Conservation (phyloP, 2,113 vertebrate genomes). For the Caretta caretta region DNA sequence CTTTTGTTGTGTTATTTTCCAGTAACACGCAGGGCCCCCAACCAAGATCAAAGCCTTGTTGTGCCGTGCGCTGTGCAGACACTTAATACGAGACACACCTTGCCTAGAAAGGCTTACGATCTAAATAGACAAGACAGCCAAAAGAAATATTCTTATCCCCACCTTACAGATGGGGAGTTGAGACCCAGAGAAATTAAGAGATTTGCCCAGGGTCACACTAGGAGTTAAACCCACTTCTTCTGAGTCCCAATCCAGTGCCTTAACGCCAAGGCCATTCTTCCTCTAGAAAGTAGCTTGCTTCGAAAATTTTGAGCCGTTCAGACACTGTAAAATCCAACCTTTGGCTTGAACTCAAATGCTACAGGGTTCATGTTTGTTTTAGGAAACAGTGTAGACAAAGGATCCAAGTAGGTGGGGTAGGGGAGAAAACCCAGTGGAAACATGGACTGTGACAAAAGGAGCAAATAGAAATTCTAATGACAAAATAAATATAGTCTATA, state of each 20-base stretch:
- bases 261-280: neutral
- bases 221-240: neutral
- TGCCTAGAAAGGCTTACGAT: neutral
- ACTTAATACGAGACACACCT: fast-evolving
- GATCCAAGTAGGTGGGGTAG: neutral
- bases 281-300: fast-evolving
- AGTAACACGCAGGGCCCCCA: too few relatives aligned
- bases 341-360: neutral
- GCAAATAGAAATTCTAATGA: fast-evolving
- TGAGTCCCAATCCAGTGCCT: neutral
- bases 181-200: neutral
- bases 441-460: fast-evolving
- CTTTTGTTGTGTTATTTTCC: neutral
- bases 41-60: fast-evolving
- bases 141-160: neutral
- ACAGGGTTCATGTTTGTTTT: neutral
- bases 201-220: neutral
- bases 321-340: neutral
- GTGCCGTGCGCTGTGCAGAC: fast-evolving
- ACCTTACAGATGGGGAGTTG: neutral
- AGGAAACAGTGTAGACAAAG: neutral
- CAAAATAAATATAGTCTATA: neutral
- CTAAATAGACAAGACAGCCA: neutral
- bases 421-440: neutral
- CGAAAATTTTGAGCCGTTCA: neutral